Evolutionary conservation across 2,797 vertebrate genomes (phyloP).

Genomic region (Macropus fuliginosus): DNA sequence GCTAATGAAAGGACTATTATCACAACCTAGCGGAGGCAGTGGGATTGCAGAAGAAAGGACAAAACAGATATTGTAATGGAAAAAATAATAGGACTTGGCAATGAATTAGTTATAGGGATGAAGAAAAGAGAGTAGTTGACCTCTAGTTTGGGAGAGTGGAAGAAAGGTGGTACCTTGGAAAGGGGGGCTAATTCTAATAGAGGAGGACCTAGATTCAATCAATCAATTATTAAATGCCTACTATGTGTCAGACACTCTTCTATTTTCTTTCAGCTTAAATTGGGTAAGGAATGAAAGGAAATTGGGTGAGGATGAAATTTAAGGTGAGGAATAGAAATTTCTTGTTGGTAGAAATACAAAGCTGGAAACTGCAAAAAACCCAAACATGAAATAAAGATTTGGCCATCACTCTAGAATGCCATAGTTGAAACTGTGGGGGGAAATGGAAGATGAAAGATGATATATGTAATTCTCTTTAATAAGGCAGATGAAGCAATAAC

Average conservation of each 20-base stretch:
- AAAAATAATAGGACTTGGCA: neutral
- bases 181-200: neutral
- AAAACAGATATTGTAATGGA: constrained; percentile 21
- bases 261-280: neutral
- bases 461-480: constrained; percentile 11
- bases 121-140: neutral
- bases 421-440: neutral
- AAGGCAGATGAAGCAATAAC: neutral
- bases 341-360: neutral
- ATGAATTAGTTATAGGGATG: neutral
- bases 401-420: neutral
- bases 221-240: neutral
- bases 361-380: neutral
- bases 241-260: neutral
- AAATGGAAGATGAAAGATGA: neutral
- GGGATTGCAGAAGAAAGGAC: neutral
- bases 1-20: neutral
- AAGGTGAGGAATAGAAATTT: neutral
- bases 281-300: too few relatives aligned
- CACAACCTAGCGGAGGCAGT: neutral
- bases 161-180: neutral
- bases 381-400: constrained; percentile 9
- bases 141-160: neutral
- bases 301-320: neutral
- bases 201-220: neutral